Evolutionary conservation across 2,113 vertebrate species (phyloP), one percentile per base, ranked within the genome.

Genomic region (Rhea americana): DNA sequence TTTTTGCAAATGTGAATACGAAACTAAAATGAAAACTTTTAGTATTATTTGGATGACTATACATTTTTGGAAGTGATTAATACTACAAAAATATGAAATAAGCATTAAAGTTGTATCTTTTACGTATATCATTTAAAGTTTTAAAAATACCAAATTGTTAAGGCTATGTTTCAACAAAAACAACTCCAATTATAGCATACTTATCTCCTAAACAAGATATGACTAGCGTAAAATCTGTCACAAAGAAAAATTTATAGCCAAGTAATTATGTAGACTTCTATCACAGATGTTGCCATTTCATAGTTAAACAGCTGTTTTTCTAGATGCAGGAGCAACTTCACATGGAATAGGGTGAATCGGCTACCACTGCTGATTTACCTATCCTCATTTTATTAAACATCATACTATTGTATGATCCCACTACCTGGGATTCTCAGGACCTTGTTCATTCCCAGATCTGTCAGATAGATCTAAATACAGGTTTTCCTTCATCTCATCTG

Each of bases 311-410:
- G 45, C 13, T 63, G 18, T 41, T 79, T 84, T 75, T 61, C 43
- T 62, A 90, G 89, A 87, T 26, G 51, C 35, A 93, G 7, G 11
- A 25, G 16, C 68, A 81, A 59, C 73, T 79, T 72, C 12, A 3
- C 14, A 59, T 43, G 43, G 6, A 72, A 20, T 19, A 30, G 11
- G 8, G 13, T 26, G 43, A 48, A 21, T 79, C 78, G 89, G 62
- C 56, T 47, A 2, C 30, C 22, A 8, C 32, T 9, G 22, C 7
- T 0, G 0, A 22, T 74, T 37, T 59, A 61, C 21, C 13, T n/a
- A 43, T 67, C 30, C n/a, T 85, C n/a, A 48, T 53, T 80, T 82
- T 62, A 22, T 79, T 89, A 63, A 82, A 78, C 53, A 78, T 11
- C 9, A 3, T 24, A 19, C 22, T 39, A 37, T 43, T 10, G 24